Evolutionary conservation across 1,140 invertebrate species (phyloP).

Genomic region (Acyrthosiphon pisum): DNA sequence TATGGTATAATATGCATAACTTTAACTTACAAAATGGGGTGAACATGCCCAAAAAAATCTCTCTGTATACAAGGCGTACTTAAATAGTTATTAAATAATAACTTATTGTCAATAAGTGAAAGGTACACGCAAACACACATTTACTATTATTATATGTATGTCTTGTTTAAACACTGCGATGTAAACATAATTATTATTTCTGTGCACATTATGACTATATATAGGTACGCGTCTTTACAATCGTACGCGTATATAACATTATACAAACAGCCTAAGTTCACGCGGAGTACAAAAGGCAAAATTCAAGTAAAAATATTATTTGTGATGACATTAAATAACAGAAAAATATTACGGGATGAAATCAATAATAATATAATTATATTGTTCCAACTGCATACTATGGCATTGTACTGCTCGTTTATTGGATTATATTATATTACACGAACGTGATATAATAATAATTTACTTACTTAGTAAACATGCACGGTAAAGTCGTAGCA

Average conservation of each 20-base stretch:
- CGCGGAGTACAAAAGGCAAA: background rate
- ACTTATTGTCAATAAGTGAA: too few relatives aligned
- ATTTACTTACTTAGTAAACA: background rate
- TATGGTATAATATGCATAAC: too few relatives aligned
- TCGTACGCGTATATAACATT: background rate
- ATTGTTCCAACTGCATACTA: background rate
- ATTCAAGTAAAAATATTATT: background rate
- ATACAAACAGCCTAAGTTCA: background rate
- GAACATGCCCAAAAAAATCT: too few relatives aligned
- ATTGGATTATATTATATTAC: slow-evolving; percentile 14
- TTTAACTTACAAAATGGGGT: too few relatives aligned
- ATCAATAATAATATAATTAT: background rate
- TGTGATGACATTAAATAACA: background rate
- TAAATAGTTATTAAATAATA: too few relatives aligned
- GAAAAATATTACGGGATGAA: background rate
- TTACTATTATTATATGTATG: background rate
- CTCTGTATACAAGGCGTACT: too few relatives aligned
- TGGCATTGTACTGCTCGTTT: background rate
- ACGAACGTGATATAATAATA: background rate
- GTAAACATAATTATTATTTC: background rate
- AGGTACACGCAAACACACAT: too few relatives aligned
- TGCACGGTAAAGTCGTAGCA: background rate
- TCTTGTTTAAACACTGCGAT: background rate
- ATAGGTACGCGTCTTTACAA: background rate
- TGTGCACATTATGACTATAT: background rate